Conservation (phyloP, 2,113 vertebrate genomes). For the Salvelinus namaycush region DNA sequence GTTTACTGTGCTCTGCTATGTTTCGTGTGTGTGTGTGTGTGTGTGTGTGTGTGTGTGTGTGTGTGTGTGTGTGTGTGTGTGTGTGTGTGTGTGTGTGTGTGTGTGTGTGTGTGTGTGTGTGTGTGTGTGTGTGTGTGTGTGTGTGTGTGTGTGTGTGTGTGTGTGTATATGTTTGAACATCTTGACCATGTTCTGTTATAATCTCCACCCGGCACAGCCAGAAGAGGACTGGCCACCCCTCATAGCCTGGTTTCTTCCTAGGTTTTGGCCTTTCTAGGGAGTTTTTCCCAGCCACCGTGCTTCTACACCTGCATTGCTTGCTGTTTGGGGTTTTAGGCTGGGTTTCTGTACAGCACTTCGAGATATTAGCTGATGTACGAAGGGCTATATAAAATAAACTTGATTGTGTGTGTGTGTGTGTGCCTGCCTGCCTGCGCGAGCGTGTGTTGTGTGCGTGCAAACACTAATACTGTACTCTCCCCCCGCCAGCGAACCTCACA, state of each 20-base stretch:
- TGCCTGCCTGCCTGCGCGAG: background rate
- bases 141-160: background rate
- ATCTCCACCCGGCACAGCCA: too few relatives aligned
- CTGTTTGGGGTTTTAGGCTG: too few relatives aligned
- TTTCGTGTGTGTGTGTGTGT: background rate
- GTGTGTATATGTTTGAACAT: background rate
- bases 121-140: background rate
- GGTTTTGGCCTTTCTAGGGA: too few relatives aligned
- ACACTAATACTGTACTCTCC: conserved; percentile 13
- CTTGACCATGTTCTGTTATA: too few relatives aligned
- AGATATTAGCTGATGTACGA: too few relatives aligned
- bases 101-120: background rate
- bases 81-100: background rate
- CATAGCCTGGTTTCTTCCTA: too few relatives aligned
- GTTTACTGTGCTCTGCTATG: background rate
- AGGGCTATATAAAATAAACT: too few relatives aligned
- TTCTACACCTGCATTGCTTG: too few relatives aligned
- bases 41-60: background rate
- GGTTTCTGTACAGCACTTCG: too few relatives aligned
- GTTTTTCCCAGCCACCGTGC: too few relatives aligned
- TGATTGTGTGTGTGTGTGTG: background rate
- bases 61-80: background rate
- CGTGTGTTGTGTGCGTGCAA: background rate
- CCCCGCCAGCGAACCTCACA: conserved; percentile 88
- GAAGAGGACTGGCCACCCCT: too few relatives aligned